Base-by-base conservation (phyloP, 2,113 vertebrate genomes). In the Passer domesticus region DNA sequence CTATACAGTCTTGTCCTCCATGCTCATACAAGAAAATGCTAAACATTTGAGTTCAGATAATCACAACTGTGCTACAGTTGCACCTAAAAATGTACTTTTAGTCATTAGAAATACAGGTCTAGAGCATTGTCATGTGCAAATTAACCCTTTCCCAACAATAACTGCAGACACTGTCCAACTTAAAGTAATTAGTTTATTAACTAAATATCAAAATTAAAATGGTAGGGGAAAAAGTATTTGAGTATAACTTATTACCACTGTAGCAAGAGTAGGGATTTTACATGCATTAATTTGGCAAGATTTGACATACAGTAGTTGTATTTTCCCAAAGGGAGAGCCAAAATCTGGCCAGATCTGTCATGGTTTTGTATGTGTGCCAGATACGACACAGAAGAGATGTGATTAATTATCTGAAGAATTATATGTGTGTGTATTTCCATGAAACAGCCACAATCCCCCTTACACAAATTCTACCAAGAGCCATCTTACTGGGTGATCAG, bases 281-380 rank as follows among this genome's bases (percentile, higher is more conserved):
- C 86, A 83, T 80, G 25, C 64, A 89, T 59, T 62, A 80, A 94
- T 95, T 94, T 95, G 85, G 93, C 82, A 96, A 92, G 68, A 81
- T 93, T 67, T 90, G 85, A 94, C 91, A 94, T 74, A 94, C 94
- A 92, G 94, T 95, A 96, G 94, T 91, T 84, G 81, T 18, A 90
- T 97, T 97, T 95, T 95, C 94, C 95, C 94, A 94, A 95, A 91
- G 84, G 94, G 95, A 96, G 82, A 94, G 72, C 56, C 82, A 97
- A 94, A 94, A 94, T 86, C 85, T 95, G 94, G 92, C 68, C 93
- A 94, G 68, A 91, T 90, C 84, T 94, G 90, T 93, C 85, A 93
- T 44, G 63, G 79, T 86, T 95, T 87, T 95, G 85, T 92, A 93
- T 90, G 72, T 15, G 64, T 91, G 93, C 94, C 94, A 96, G 75